Percentiles rank a stretch among this genome's conserved stretches.
Evolutionary conservation across 1,140 invertebrate genomes (phyloP).

Genomic region (Nymphalis io): DNA sequence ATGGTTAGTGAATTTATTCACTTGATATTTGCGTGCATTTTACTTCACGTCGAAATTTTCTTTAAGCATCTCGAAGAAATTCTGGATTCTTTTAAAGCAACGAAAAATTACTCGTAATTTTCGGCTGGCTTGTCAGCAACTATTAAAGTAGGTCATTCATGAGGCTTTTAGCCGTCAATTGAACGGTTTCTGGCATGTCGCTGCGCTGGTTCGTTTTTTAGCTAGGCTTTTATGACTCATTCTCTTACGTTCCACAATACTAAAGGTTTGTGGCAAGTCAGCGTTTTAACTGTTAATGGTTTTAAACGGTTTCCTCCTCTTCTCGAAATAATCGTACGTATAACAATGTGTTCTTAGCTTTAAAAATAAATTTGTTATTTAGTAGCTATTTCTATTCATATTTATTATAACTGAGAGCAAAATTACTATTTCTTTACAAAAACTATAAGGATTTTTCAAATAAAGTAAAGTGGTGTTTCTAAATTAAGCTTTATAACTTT

Average conservation of each 20-base stretch:
- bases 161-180: slow-evolving; percentile 21
- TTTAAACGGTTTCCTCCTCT: not conserved
- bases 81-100: not conserved
- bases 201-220: slow-evolving; percentile 18
- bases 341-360: not conserved
- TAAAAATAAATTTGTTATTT: not conserved
- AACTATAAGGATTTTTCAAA: no score
- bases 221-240: slow-evolving; percentile 25
- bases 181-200: slow-evolving; percentile 23
- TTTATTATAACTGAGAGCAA: not conserved
- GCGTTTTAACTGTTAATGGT: slow-evolving; percentile 3
- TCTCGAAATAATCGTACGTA: not conserved
- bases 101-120: slow-evolving; percentile 11
- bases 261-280: slow-evolving; percentile 7
- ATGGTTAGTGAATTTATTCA: no score
- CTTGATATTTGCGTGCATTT: no score
- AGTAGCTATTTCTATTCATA: not conserved
- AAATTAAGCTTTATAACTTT: no score
- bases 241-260: slow-evolving; percentile 10
- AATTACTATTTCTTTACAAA: not conserved
- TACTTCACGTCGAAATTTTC: not conserved
- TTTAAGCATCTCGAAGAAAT: not conserved
- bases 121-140: slow-evolving; percentile 11
- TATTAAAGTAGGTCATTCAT: slow-evolving; percentile 21
- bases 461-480: no score